phyloP scores from a whole-genome alignment of 92 coral and sea anemone genomes.

The Pocillopora grandis region DNA sequence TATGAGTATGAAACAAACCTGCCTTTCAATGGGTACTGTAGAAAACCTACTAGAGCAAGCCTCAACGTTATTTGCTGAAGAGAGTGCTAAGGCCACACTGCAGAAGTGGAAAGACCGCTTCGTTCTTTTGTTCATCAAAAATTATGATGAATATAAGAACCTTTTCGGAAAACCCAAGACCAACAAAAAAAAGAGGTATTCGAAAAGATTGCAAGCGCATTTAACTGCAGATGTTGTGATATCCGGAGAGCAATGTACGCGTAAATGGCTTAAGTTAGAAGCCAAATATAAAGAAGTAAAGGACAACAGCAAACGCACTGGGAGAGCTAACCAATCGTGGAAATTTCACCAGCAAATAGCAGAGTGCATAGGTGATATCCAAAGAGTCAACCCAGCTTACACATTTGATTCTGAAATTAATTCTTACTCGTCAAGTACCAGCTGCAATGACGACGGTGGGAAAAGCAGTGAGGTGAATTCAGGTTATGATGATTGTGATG shows the following conservation, averaged over 20 bases:
- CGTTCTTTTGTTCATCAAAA: slow-evolving; percentile 1
- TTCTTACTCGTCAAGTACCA: slow-evolving; percentile 5
- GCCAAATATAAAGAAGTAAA: slow-evolving; percentile 16
- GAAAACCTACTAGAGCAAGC: slow-evolving; percentile 13
- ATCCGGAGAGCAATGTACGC: slow-evolving; percentile 8
- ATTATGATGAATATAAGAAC: slow-evolving; percentile 16
- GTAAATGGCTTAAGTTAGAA: slow-evolving; percentile 12
- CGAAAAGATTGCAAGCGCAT: slow-evolving; percentile 4
- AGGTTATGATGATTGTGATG: not conserved
- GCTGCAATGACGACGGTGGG: slow-evolving; percentile 1
- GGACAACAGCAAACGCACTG: slow-evolving; percentile 16
- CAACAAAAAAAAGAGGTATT: slow-evolving; percentile 13
- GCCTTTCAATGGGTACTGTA: not conserved
- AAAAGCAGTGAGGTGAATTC: not conserved
- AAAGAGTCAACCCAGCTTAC: not conserved
- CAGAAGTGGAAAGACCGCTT: not conserved
- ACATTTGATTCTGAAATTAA: slow-evolving; percentile 19
- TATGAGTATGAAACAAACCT: slow-evolving; percentile 4
- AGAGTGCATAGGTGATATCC: slow-evolving; percentile 23
- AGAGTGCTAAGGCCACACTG: slow-evolving; percentile 16
- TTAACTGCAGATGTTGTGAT: slow-evolving; percentile 14
- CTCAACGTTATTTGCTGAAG: slow-evolving; percentile 13
- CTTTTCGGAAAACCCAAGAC: slow-evolving; percentile 10
- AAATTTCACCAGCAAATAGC: slow-evolving; percentile 10
- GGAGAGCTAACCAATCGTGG: slow-evolving; percentile 12